Conservation (phyloP, 2,888 invertebrate genomes). For the Nephrotoma guestfalica region DNA sequence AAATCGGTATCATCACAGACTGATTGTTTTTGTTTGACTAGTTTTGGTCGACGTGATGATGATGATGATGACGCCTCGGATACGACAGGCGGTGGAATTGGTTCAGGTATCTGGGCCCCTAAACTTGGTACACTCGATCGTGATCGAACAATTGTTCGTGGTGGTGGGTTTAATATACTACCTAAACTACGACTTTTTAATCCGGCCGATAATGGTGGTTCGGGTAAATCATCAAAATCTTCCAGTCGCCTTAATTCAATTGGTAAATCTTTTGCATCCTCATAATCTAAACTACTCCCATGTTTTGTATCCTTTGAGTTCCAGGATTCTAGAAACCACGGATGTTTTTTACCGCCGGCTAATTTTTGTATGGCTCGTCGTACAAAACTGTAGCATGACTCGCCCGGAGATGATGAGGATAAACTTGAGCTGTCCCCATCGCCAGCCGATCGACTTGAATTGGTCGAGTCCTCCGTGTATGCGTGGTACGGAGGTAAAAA, state of each 20-base stretch:
- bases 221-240: slow-evolving; percentile 41
- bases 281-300: slow-evolving; percentile 43
- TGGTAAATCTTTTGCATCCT: slow-evolving; percentile 62
- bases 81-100: slow-evolving; percentile 9
- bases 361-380: slow-evolving; percentile 71
- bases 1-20: slow-evolving; percentile 52
- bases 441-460: slow-evolving; percentile 42
- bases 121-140: slow-evolving; percentile 62
- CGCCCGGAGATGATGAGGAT: slow-evolving; percentile 69
- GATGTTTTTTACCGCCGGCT: slow-evolving; percentile 54
- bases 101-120: slow-evolving; percentile 25
- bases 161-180: slow-evolving; percentile 63
- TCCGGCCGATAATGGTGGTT: slow-evolving; percentile 42
- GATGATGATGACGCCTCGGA: slow-evolving; percentile 4
- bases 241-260: slow-evolving; percentile 76
- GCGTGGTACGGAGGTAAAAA: slow-evolving; percentile 44
- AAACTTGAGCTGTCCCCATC: slow-evolving; percentile 66
- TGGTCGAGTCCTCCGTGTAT: slow-evolving; percentile 50
- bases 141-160: slow-evolving; percentile 54
- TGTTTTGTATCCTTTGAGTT: slow-evolving; percentile 39
- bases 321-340: slow-evolving; percentile 75
- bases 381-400: slow-evolving; percentile 88
- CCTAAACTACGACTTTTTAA: slow-evolving; percentile 73
- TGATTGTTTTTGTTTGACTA: slow-evolving; percentile 78
- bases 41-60: slow-evolving; percentile 38